Base-by-base conservation (phyloP, 2,888 invertebrate species). In the Sympetrum striolatum region DNA sequence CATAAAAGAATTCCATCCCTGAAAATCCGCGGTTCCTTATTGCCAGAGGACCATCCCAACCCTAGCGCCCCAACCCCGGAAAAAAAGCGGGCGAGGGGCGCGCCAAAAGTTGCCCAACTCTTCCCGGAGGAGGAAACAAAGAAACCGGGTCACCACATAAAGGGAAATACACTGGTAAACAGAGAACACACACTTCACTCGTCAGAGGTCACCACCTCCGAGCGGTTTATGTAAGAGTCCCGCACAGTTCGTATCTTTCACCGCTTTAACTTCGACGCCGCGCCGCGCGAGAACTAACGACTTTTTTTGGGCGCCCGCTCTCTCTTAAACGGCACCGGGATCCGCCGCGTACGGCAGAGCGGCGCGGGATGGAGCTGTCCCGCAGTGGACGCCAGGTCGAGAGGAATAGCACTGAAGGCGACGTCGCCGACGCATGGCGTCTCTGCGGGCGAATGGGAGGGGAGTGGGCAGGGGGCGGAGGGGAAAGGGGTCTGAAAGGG, bases 321-420 rank as follows among this genome's bases (percentile, higher is more conserved):
- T 18, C 80, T 18, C 15, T 31, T 35, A 80, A 35, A 35, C 18
- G 80, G 80, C 25, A n/a, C 35, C 48, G 12, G 82, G 58, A 82
- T 25, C 31, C 8, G 25, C 25, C 35, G 58, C 58, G 39, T 39
- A 39, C 2, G 6, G 82, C 18, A 35, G 15, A 10, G 22, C 5
- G 82, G 53, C 44, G 82, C 48, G 58, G 31, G 82, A 60, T 31
- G 82, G 18, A 31, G 35, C 82, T 31, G 82, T 53, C 31, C 48
- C 44, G 53, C 35, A 82, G 82, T 82, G 82, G 82, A 82, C 58
- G 22, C 53, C 25, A 31, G 53, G 81, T 60, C 58, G 82, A 82
- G 82, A 82, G 82, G 58, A 25, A 58, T 60, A 82, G 35, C 58
- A 82, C 82, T 82, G 82, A 58, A 31, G 82, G 82, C 82, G 82